phyloP scores from a whole-genome alignment of 2,797 vertebrate species.

The Rhinoraja longicauda region DNA sequence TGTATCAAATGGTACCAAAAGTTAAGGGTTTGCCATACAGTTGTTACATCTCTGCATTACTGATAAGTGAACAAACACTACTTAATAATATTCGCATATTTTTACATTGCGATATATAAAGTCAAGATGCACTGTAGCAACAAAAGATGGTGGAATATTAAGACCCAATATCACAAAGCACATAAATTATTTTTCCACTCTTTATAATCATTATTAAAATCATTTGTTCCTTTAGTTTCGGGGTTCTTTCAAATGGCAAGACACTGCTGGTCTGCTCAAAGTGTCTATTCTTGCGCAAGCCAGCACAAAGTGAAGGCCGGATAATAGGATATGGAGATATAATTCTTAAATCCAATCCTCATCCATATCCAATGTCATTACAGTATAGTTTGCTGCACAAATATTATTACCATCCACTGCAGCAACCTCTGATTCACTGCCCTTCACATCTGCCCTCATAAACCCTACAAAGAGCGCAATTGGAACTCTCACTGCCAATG shows the following conservation, averaged over 20 bases:
- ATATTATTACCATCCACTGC: neutral
- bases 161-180: neutral
- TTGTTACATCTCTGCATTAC: slow-evolving; percentile 5
- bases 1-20: neutral
- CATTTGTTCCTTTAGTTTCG: no score
- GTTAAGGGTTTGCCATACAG: neutral
- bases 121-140: neutral
- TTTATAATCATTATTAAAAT: neutral
- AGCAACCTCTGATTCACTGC: neutral
- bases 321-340: neutral
- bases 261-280: neutral
- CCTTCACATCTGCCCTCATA: neutral
- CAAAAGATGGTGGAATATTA: neutral
- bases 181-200: neutral
- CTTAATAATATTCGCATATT: neutral
- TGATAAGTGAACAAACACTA: neutral
- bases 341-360: neutral
- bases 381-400: neutral
- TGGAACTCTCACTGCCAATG: neutral
- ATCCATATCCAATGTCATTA: no score
- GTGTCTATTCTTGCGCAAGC: neutral
- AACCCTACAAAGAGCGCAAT: neutral
- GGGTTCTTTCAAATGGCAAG: neutral
- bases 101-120: neutral
- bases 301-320: neutral